Conservation (phyloP, 2,888 invertebrate species). For the Sinotaia quadrata region DNA sequence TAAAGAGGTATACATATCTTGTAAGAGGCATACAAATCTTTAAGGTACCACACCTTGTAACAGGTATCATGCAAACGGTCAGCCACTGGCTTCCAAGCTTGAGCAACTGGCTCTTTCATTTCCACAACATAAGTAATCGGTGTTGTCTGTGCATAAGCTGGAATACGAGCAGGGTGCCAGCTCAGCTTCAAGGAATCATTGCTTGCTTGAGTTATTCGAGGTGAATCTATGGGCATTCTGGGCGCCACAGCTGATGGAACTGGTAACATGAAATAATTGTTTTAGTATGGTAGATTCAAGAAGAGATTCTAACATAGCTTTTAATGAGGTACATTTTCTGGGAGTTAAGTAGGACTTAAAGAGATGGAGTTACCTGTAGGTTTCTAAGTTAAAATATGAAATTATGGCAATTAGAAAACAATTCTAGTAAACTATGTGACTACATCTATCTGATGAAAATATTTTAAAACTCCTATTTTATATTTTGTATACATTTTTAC, state of each 20-base stretch:
- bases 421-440: too few relatives aligned
- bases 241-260: constrained; percentile 34
- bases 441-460: too few relatives aligned
- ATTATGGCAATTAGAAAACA: too few relatives aligned
- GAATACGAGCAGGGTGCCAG: constrained; percentile 94
- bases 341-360: too few relatives aligned
- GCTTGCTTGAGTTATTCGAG: constrained; percentile 93
- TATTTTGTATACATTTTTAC: too few relatives aligned
- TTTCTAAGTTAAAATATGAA: too few relatives aligned
- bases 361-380: too few relatives aligned
- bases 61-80: constrained; percentile 46
- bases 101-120: constrained; percentile 49
- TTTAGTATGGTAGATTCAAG: background rate
- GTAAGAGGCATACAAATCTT: too few relatives aligned
- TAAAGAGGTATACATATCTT: too few relatives aligned
- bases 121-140: constrained; percentile 97
- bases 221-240: constrained; percentile 79
- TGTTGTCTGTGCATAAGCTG: constrained; percentile 79
- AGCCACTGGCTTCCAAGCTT: constrained; percentile 50
- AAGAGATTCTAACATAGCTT: background rate
- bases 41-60: constrained; percentile 49
- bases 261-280: background rate
- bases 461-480: too few relatives aligned
- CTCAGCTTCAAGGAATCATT: constrained; percentile 89
- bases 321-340: background rate